Evolutionary conservation across 2,113 vertebrate species (phyloP).

Genomic region (Azemiops feae): DNA sequence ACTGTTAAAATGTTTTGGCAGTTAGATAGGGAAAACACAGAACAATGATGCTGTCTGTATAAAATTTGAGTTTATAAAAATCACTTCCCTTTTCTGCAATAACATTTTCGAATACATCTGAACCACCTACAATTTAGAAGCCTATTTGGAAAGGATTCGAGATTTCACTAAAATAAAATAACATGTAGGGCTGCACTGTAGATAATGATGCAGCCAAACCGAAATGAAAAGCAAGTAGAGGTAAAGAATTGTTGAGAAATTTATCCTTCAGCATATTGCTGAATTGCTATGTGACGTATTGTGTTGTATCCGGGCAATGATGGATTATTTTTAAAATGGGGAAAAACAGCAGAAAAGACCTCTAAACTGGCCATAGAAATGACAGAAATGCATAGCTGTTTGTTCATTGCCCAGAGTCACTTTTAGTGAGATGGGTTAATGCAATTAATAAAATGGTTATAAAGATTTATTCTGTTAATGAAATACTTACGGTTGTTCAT

Average conservation of each 20-base stretch:
- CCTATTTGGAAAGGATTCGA: background rate
- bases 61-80: background rate
- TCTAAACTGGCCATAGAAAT: background rate
- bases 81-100: background rate
- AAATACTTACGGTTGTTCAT: constrained; percentile 69
- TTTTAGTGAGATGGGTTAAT: background rate
- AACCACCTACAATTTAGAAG: background rate
- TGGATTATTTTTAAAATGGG: background rate
- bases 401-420: background rate
- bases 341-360: background rate
- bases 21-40: background rate
- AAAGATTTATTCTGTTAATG: background rate
- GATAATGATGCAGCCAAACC: background rate
- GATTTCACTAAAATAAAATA: background rate
- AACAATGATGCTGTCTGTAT: background rate
- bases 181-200: background rate
- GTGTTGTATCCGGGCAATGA: background rate
- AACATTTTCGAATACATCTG: background rate
- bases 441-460: background rate
- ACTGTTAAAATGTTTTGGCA: background rate
- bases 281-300: background rate
- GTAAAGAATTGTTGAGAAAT: background rate
- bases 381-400: background rate
- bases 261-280: background rate
- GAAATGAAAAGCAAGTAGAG: background rate